Evolutionary conservation across 1,140 invertebrate species (phyloP), one percentile per base, ranked within the genome.

Genomic region (Eueides isabella): DNA sequence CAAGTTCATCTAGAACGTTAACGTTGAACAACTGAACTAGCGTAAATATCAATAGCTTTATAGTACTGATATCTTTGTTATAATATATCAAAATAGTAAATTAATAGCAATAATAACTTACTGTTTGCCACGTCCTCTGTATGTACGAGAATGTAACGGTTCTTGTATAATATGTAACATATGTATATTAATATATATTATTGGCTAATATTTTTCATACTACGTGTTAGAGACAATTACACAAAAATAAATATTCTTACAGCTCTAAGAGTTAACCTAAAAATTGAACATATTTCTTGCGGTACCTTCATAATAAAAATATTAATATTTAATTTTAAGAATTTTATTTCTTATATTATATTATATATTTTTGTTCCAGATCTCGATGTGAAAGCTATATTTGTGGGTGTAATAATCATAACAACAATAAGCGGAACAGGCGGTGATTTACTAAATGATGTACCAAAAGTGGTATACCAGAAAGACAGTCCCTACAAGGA

Each of bases 401-500:
- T 72, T 75, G 76, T 87, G 38, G 79, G 75, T 67, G 74, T 89
- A 14, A 68, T 85, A 72, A 73, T 87, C 65, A 75, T 86, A 63
- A 74, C 83, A 30, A 64, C 83, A 23, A 75, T 88, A 16, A 81
- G 82, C 29, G 76, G 87, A 29, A 91, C 88, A 2, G 85, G 88
- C 44, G 87, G 88, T 61, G 88, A 91, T 67, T 64, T 86, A n/a
- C 82, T 89, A 35, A 89, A 83, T 6, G 86, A 89, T 16, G 30
- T 74, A 6, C 82, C 90, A 11, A 83, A 79, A 41, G 80, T 78
- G 48, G 44, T 84, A 38, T 84, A 85, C 66, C 84, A 85, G 55
- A 86, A 83, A 72, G 83, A 87, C 61, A 70, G 78, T 69, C 76
- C 83, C 0, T 76, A 75, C 61, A 88, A 88, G 66, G 78, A 84